Percentiles rank a stretch among this genome's conserved stretches.
Conservation (phyloP, 1,140 invertebrate species). For the Drosophila navojoa region DNA sequence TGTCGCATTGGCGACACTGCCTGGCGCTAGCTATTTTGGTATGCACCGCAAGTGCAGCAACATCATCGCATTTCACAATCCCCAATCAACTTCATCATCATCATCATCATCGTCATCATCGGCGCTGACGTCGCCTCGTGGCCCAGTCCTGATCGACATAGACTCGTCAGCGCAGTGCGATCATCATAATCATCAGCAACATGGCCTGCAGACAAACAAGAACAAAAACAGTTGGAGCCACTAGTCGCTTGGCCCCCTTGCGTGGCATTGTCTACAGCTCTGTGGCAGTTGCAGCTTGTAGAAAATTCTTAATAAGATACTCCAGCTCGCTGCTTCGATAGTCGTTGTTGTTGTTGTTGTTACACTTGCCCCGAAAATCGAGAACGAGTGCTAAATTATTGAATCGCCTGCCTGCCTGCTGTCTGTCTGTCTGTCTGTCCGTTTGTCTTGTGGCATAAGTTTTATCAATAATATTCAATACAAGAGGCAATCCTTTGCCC, state of each 20-base stretch:
- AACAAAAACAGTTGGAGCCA: constrained; percentile 11
- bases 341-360: constrained; percentile 15
- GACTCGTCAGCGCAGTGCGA: constrained; percentile 58
- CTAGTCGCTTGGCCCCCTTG: constrained; percentile 33
- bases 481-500: constrained; percentile 57
- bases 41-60: constrained; percentile 73
- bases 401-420: constrained; percentile 5
- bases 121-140: constrained; percentile 40
- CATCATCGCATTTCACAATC: constrained; percentile 52
- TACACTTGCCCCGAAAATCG: constrained; percentile 21
- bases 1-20: constrained; percentile 65
- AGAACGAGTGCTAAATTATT: constrained; percentile 36
- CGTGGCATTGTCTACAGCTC: constrained; percentile 42
- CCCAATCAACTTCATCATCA: constrained; percentile 45
- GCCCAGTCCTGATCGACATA: constrained; percentile 60
- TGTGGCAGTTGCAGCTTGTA: constrained; percentile 26
- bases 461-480: constrained; percentile 82
- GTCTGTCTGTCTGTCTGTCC: not conserved
- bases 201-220: constrained; percentile 16
- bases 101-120: constrained; percentile 31
- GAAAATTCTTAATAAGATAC: constrained; percentile 36
- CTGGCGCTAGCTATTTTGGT: constrained; percentile 76
- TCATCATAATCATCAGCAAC: constrained; percentile 44
- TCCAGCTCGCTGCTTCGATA: not conserved
- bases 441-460: constrained; percentile 54